Evolutionary conservation across 2,888 invertebrate species (phyloP), one percentile per base, ranked within the genome.

Genomic region (Tricholauxania praeusta): DNA sequence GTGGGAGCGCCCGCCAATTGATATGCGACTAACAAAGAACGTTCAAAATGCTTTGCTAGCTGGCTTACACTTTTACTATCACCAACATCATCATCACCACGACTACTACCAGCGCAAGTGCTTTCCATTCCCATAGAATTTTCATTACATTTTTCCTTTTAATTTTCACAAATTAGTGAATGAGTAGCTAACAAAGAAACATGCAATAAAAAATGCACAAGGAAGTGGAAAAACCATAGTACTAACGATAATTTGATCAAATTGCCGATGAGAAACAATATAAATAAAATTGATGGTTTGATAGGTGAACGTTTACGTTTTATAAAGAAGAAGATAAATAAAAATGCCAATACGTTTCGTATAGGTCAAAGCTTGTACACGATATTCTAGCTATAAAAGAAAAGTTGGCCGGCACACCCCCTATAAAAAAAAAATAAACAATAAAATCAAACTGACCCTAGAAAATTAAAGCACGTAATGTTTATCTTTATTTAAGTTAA

Each of bases 151-250:
- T 48, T 63, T 48, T 47, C 32, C 47, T 15, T 47, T 63, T 63
- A 12, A 63, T 63, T 63, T 63, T 47, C 39, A 63, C 63, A 63
- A 63, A 63, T 63, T 63, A 63, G 39, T 47, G 63, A 63, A 47
- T 39, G 62, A 47, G 32, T 39, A 62, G 62, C 63, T 14, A 12
- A 19, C 15, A 12, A n/a, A n/a, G n/a, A 63, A 12, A 10, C 39
- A 7, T 39, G 17, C 39, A 47, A 17, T 17, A 17, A 5, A 19
- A n/a, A 17, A 5, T 15, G 39, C 32, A 17, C 28, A 12, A 39
- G 39, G 17, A 63, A 63, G 17, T 17, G 48, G 47, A 47, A 48
- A 39, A 47, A 47, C 10, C 14, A 47, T 39, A 32, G 28, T 28
- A 28, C 28, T 28, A 28, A 39, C 39, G 39, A 39, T 39, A 39